Conservation (phyloP, 2,888 invertebrate genomes). For the Ormyrus nitidulus region DNA sequence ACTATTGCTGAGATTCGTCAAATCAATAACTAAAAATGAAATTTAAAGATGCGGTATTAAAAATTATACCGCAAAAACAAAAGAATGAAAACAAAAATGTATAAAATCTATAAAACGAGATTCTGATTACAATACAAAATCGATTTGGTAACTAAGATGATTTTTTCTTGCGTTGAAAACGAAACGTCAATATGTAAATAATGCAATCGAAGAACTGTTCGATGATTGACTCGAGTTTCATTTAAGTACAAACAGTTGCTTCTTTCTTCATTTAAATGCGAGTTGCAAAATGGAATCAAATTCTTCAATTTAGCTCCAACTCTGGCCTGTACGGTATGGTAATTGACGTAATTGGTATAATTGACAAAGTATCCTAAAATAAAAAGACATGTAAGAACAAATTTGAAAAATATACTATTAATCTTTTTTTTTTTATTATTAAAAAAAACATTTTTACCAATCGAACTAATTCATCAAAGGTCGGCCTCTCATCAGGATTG, state of each 20-base stretch:
- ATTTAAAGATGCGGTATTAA: not conserved
- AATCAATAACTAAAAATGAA: conserved; percentile 19
- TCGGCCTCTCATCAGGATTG: conserved; percentile 87
- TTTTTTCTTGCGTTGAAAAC: conserved; percentile 23
- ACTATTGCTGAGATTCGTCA: conserved; percentile 31
- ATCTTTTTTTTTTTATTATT: not conserved
- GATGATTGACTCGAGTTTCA: conserved; percentile 39
- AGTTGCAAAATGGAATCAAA: not conserved
- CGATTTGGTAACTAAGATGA: conserved; percentile 49
- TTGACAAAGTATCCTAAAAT: conserved; percentile 71
- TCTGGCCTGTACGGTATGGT: conserved; percentile 72
- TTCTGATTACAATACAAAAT: conserved; percentile 22
- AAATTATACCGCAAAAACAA: conserved; percentile 16
- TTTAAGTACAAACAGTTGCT: conserved; percentile 41
- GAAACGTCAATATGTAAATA: conserved; percentile 23
- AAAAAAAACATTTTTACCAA: conserved; percentile 63
- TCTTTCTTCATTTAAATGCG: not conserved
- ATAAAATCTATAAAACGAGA: conserved; percentile 36
- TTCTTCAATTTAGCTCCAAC: conserved; percentile 67
- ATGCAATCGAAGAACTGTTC: conserved; percentile 39
- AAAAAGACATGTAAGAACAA: conserved; percentile 10
- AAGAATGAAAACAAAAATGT: not conserved
- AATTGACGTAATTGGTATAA: conserved; percentile 73
- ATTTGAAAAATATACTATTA: not conserved
- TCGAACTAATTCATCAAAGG: conserved; percentile 80